These are phyloP conservation scores for Myopa testacea DNA, from an alignment of 2,888 invertebrate genomes.

Conservation along the genomic window DNA sequence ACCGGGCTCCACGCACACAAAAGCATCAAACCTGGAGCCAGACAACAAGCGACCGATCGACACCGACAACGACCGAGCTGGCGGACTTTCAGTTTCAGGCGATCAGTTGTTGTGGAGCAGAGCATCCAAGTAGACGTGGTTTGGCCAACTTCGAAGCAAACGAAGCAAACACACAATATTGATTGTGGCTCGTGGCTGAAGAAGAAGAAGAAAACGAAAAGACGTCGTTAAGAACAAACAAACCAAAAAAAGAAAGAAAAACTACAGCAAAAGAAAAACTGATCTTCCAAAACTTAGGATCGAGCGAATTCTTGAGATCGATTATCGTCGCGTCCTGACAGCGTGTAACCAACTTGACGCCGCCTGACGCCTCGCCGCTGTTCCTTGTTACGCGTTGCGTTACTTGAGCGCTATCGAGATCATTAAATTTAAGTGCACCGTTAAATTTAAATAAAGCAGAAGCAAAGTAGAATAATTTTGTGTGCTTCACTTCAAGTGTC, in stretches of 20 bases:
- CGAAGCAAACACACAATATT: conserved; percentile 3
- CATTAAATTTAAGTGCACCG: conserved; percentile 35
- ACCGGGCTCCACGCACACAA: neutral
- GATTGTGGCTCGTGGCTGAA: conserved; percentile 21
- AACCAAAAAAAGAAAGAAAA: neutral
- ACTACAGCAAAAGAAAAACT: neutral
- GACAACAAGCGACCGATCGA: conserved; percentile 1
- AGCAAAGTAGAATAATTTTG: neutral
- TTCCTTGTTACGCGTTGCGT: neutral
- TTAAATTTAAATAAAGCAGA: conserved; percentile 16
- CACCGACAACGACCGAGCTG: conserved; percentile 1
- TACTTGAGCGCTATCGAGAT: conserved; percentile 14
- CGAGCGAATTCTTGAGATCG: conserved; percentile 8
- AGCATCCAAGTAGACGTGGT: conserved; percentile 49
- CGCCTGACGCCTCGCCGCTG: neutral
- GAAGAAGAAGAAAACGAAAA: neutral
- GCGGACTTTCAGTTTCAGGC: conserved; percentile 42
- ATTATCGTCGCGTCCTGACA: conserved; percentile 2
- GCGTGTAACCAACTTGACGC: neutral
- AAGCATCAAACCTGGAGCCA: neutral
- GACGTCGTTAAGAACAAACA: neutral
- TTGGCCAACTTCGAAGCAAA: neutral
- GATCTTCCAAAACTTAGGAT: neutral
- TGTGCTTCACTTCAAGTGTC: conserved; percentile 1
- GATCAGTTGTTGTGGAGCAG: conserved; percentile 59